Evolutionary conservation across 2,797 vertebrate genomes (phyloP), one percentile per base, ranked within the genome.

Genomic region (Mus caroli): DNA sequence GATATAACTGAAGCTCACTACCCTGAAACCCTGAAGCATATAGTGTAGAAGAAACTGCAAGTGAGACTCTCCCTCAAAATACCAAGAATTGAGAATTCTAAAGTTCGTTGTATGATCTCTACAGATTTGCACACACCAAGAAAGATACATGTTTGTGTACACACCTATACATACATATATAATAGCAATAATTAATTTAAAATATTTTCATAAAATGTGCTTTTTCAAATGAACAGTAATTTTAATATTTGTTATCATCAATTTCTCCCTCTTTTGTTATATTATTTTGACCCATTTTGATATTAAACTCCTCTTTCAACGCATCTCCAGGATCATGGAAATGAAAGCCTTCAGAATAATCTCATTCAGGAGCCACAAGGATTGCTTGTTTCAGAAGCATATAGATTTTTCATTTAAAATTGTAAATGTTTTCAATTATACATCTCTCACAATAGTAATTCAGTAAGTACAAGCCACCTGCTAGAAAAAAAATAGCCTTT

Each of bases 271-370:
- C 69, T 15, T 43, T 87, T 88, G 7, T 52, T 86, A 91, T 56
- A 14, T 97, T 95, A 78, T 97, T 97, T 97, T 89, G 31, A 93
- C 43, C 73, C 86, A 17, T 97, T 88, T 37, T 97, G 50, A 96
- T 43, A 50, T 97, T 78, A 92, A 80, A 34, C 84, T 46, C 52
- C 31, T 78, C 95, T 97, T 97, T 79, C 12, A 88, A 91, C 37
- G 95, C 54, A 78, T 90, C 54, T 60, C 86, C 94, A 67, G 83
- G 94, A 40, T 67, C 92, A 64, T 71, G 95, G 94, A 97, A 98
- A 43, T 26, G 24, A 52, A n/a, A 13, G 3, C 31, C 69, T 97
- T 97, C 94, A 92, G 92, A 97, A 94, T 3, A 2, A 77, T 94
- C 56, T 78, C 24, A 40, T 97, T 93, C 34, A 93, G 28, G 88